These are phyloP conservation scores for Sarcophaga subvicina DNA, from an alignment of 2,888 invertebrate species.

Conservation along the genomic window DNA sequence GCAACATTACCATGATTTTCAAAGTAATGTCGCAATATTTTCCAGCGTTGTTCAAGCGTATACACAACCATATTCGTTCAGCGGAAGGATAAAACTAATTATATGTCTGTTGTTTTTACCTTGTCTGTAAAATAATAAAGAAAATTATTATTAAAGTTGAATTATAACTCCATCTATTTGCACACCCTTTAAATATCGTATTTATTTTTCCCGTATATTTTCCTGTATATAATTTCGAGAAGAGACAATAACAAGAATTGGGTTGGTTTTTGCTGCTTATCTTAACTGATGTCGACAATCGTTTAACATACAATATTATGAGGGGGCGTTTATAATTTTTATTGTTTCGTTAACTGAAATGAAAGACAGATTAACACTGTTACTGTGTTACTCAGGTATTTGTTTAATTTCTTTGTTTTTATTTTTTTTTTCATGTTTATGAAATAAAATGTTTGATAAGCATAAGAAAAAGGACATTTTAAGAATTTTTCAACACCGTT, in stretches of 20 bases:
- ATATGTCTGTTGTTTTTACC: no score
- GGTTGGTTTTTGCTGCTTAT: conserved; percentile 52
- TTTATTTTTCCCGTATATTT: not conserved
- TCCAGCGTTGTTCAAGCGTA: no score
- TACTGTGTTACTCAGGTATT: not conserved
- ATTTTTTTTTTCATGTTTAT: not conserved
- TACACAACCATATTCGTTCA: no score
- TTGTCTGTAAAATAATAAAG: no score
- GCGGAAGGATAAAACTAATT: no score
- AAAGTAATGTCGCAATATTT: no score
- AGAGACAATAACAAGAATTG: conserved; percentile 57
- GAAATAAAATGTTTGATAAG: no score
- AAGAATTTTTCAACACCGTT: no score
- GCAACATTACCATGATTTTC: no score
- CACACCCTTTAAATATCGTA: not conserved
- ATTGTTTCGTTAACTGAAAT: conserved; percentile 4
- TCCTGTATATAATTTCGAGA: not conserved
- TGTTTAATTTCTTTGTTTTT: not conserved
- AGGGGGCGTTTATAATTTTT: conserved; percentile 53
- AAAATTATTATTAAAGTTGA: no score
- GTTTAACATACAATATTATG: conserved; percentile 51
- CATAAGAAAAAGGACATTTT: no score
- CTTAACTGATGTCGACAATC: conserved; percentile 48
- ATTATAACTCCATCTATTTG: not conserved
- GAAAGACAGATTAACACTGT: not conserved